Evolutionary conservation across 2,797 vertebrate species (phyloP), one percentile per base, ranked within the genome.

Genomic region (Luscinia luscinia): DNA sequence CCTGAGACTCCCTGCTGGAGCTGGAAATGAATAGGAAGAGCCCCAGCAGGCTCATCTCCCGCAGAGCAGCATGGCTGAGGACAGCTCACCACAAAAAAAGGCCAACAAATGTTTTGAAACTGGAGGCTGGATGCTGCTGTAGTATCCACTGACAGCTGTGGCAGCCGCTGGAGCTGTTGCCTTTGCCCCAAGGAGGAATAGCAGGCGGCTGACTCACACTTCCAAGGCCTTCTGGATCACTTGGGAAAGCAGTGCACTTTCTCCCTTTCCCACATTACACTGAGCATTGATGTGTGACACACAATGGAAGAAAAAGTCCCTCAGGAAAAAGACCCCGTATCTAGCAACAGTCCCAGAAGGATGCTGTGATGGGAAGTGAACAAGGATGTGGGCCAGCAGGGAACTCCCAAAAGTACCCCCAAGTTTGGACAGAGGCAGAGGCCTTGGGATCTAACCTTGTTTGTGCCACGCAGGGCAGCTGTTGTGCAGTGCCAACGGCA

Each of bases 401-500:
- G 84, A 92, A 61, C n/a, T 52, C 75, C 32, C 30, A 26, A n/a
- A 67, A 55, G 23, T 48, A 81, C 2, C 19, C 11, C 34, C 46
- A 73, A 41, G 26, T 55, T 21, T 36, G 80, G 59, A 63, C 0
- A 5, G 28, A 18, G 30, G 27, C 40, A 68, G 36, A 91, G 45
- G 49, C 41, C 27, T 63, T 15, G 4, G 59, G 73, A 36, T 69
- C 74, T 12, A 49, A 24, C 58, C n/a, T 77, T 3, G 2, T 76
- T 55, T n/a, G 55, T 24, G 11, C 45, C 14, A 9, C 1, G 5
- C 15, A 27, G 14, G 12, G 7, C 14, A 6, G 51, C 83, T 3
- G 28, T 22, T 5, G 10, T 49, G 43, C 23, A 40, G n/a, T 5
- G 1, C 34, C 55, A 0, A 0, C 43, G 4, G 2, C 45, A 40